Percentiles rank a stretch among this genome's conserved stretches.
Conservation (phyloP, 2,113 vertebrate genomes). For the Hippolais icterina region DNA sequence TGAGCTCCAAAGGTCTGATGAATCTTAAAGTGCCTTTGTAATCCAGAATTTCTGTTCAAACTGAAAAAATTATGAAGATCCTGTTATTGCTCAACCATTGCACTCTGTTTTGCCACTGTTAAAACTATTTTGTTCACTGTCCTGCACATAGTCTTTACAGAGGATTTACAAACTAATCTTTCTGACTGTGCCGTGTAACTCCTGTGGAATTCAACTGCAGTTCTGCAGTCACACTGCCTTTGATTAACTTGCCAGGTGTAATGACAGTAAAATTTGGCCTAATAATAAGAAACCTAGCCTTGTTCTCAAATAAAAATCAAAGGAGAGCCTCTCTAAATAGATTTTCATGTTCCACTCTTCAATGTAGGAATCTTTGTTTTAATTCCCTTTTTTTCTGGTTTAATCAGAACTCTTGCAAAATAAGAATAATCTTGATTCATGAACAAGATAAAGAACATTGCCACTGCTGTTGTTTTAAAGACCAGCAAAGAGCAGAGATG, state of each 20-base stretch:
- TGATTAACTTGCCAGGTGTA: background rate
- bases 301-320: background rate
- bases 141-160: background rate
- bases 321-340: background rate
- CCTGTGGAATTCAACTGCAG: background rate
- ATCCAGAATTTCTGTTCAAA: background rate
- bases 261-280: background rate
- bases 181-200: background rate
- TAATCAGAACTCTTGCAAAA: background rate
- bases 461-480: background rate
- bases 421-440: background rate
- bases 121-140: background rate
- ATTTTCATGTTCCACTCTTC: background rate
- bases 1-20: background rate
- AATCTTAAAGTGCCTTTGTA: background rate
- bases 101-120: background rate
- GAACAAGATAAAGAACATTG: background rate
- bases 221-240: background rate
- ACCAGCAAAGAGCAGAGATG: background rate
- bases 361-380: background rate
- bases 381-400: background rate
- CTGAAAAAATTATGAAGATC: background rate
- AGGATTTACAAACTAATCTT: background rate
- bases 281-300: background rate
- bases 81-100: background rate